Conservation (phyloP, 2,113 vertebrate genomes). For the Dolichallabes microphthalmus region DNA sequence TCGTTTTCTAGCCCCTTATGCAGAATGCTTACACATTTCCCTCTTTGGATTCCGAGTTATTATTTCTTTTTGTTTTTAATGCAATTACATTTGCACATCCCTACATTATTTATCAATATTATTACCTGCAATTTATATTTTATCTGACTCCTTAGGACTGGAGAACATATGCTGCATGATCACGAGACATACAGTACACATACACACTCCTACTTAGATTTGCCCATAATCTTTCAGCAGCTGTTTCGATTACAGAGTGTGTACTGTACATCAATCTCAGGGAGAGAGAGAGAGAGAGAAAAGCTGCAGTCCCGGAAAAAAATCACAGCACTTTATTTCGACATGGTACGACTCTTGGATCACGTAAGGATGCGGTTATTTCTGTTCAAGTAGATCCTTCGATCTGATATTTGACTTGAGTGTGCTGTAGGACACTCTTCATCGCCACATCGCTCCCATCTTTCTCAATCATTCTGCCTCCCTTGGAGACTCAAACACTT, state of each 20-base stretch:
- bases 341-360: neutral
- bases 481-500: neutral
- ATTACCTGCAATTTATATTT: neutral
- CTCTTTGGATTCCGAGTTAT: neutral
- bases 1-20: neutral
- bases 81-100: neutral
- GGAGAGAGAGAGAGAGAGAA: neutral
- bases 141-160: neutral
- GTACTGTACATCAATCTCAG: neutral
- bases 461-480: neutral
- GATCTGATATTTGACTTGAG: constrained; percentile 29
- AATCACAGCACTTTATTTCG: constrained; percentile 7
- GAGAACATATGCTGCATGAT: neutral
- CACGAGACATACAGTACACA: neutral
- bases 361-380: neutral
- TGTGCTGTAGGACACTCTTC: neutral
- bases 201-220: neutral
- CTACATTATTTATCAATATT: neutral
- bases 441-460: neutral
- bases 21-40: neutral
- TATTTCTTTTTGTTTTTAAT: neutral
- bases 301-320: neutral
- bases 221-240: neutral
- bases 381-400: constrained; percentile 12
- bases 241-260: neutral